Evolutionary conservation across 2,113 vertebrate genomes (phyloP), one percentile per base, ranked within the genome.

Genomic region (Bos javanicus): DNA sequence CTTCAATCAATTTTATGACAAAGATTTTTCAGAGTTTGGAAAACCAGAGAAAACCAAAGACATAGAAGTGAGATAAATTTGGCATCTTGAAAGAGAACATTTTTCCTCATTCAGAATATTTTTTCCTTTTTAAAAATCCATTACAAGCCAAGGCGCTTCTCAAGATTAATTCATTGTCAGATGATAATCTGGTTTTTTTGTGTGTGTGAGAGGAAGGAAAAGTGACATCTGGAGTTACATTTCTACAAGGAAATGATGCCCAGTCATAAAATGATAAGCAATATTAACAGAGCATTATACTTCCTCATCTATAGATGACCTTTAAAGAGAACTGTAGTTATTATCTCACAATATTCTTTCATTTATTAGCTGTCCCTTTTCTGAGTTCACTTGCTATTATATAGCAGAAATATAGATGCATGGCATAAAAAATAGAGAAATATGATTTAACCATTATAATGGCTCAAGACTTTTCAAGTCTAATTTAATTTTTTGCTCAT

Each of bases 281-380:
- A 97, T 98, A 98, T 99, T 99, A 99, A 98, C 33, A 98, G 97
- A 98, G 87, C 60, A 95, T 97, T 98, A 98, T 98, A 98, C 95
- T 97, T 98, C 98, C 97, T 98, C 98, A 98, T 99, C 97, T 99
- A 96, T 98, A 92, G 91, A 98, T 99, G 99, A 99, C 99, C 99
- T 99, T 99, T 99, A 98, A 98, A 97, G 94, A 98, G 98, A 99
- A 99, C 99, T 98, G 96, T 99, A 98, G 94, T 98, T 98, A 99
- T 98, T 99, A 98, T 97, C 93, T 98, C 97, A 96, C 89, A 98
- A 98, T 98, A 98, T 97, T 98, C 93, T 93, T 90, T 98, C 98
- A 98, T 99, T 98, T 99, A 98, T 98, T 99, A 98, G 81, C 97
- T 97, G 67, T 87, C 88, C 78, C 78, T 95, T 97, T 95, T 89